Percentiles rank a stretch among this genome's conserved stretches.
Evolutionary conservation across 2,888 invertebrate species (phyloP).

Genomic region (Tinea pellionella): DNA sequence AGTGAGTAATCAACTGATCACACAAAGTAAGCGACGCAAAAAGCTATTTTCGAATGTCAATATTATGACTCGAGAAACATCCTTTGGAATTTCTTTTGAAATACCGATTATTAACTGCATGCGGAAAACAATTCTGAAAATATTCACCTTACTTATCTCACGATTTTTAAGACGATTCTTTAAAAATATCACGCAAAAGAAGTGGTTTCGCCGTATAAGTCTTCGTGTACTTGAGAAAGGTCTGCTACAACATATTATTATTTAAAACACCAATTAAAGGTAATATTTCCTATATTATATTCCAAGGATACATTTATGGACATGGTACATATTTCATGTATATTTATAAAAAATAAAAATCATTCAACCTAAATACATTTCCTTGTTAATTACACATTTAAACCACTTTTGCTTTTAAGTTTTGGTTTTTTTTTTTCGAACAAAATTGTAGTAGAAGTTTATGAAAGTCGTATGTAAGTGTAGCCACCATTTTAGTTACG

Average conservation of each 20-base stretch:
- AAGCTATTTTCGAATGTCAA: conserved; percentile 8
- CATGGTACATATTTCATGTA: background rate
- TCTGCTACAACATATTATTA: background rate
- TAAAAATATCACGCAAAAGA: background rate
- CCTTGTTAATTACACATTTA: too few species aligned
- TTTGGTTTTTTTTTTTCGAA: too few species aligned
- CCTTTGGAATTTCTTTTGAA: conserved; percentile 10
- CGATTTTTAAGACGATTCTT: background rate
- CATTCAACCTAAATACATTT: too few species aligned
- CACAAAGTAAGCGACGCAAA: background rate
- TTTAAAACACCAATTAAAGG: background rate
- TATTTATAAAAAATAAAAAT: background rate
- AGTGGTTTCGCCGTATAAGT: background rate
- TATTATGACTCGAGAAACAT: background rate
- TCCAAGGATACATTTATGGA: background rate
- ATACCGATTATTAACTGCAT: background rate
- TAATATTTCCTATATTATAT: background rate
- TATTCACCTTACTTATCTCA: background rate
- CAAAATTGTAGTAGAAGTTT: background rate
- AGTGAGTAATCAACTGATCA: background rate
- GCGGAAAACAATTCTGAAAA: background rate
- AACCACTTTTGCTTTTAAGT: too few species aligned
- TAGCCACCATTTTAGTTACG: background rate
- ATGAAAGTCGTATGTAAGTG: background rate
- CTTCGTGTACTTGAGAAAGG: background rate